phyloP scores from a whole-genome alignment of 2,797 vertebrate genomes.

The Gymnothorax javanicus region DNA sequence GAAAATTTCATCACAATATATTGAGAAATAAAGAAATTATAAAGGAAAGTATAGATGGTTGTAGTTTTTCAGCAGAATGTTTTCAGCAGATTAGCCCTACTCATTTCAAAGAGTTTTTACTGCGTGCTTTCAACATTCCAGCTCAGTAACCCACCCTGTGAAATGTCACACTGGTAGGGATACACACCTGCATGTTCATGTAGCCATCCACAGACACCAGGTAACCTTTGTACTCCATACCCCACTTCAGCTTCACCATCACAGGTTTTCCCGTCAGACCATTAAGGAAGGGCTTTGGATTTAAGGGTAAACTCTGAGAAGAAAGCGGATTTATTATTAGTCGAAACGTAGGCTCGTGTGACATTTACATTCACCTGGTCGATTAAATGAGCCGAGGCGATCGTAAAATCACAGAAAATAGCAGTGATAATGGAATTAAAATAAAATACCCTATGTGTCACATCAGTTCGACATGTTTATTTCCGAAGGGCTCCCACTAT shows the following conservation, averaged over 20 bases:
- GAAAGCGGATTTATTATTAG: neutral
- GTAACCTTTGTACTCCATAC: constrained; percentile 98
- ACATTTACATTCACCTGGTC: neutral
- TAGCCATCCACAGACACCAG: constrained; percentile 96
- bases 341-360: neutral
- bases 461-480: neutral
- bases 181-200: constrained; percentile 96
- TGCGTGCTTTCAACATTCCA: too few relatives aligned
- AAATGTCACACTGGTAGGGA: neutral
- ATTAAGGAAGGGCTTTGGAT: constrained; percentile 96
- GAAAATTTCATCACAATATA: too few relatives aligned
- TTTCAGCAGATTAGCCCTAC: too few relatives aligned
- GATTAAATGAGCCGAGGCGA: neutral
- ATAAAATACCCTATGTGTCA: neutral
- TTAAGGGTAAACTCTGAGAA: constrained; percentile 91
- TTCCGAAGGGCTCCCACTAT: neutral
- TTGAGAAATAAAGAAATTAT: too few relatives aligned
- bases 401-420: neutral
- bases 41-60: too few relatives aligned
- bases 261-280: constrained; percentile 96
- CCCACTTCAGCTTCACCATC: constrained; percentile 99
- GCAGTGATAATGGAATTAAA: neutral
- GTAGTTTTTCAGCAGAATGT: too few relatives aligned
- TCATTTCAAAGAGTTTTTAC: too few relatives aligned
- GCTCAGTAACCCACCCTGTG: too few relatives aligned